A percentile compares a stretch with the other conserved stretches of the same genome.
Conservation (phyloP, 2,888 invertebrate species). For the Chironomus riparius region DNA sequence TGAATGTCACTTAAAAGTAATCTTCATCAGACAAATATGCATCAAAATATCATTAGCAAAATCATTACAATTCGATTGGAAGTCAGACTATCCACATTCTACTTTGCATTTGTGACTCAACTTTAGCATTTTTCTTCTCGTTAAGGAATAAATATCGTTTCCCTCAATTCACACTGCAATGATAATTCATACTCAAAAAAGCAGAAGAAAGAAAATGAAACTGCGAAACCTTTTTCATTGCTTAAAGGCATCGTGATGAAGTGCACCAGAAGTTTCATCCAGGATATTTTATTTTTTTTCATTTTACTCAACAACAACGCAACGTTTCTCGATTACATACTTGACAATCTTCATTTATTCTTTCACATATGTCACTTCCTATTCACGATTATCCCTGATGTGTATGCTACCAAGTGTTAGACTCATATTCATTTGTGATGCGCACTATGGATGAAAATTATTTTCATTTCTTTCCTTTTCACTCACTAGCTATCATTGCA, state of each 20-base stretch:
- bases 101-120: no score
- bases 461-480: background rate
- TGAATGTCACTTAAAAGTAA: no score
- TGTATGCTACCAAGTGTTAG: background rate
- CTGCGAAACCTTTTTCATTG: background rate
- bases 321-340: background rate
- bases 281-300: background rate
- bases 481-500: background rate
- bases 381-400: background rate
- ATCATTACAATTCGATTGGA: no score
- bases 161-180: no score
- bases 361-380: background rate
- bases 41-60: no score
- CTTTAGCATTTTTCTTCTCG: no score
- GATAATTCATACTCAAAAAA: background rate
- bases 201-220: background rate
- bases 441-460: background rate
- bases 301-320: background rate
- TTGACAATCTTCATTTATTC: constrained; percentile 4
- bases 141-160: no score
- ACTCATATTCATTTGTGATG: background rate
- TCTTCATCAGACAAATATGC: no score
- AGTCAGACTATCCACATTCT: no score
- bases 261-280: background rate
- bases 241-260: constrained; percentile 4